Percentiles rank a stretch among this genome's conserved stretches.
These are phyloP conservation scores for Araneus ventricosus DNA, from an alignment of 1,140 invertebrate genomes.

Conservation along the genomic window DNA sequence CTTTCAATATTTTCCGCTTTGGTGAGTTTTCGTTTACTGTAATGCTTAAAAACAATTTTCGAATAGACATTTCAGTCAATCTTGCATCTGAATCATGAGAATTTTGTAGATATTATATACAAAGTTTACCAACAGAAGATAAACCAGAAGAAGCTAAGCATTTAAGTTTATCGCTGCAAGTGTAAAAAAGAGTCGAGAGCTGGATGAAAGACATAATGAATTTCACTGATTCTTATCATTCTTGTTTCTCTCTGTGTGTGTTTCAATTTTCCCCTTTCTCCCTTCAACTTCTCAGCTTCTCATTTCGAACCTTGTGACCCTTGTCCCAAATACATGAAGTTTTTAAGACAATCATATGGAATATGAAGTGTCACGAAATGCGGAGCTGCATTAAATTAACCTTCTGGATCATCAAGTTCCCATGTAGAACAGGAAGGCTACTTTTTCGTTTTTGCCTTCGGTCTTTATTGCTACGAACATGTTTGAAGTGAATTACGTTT, in stretches of 20 bases:
- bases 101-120: not conserved
- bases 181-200: not conserved
- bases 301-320: not conserved
- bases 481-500: too few species aligned
- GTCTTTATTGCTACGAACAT: too few species aligned
- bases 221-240: not conserved
- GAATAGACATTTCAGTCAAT: not conserved
- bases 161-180: not conserved
- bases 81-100: not conserved
- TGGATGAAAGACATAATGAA: not conserved
- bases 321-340: not conserved
- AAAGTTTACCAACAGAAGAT: not conserved
- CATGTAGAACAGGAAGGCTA: not conserved
- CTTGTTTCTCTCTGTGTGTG: not conserved
- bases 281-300: not conserved
- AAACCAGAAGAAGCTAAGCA: not conserved
- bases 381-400: not conserved
- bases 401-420: not conserved
- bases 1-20: too few species aligned
- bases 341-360: not conserved
- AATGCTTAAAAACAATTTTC: not conserved
- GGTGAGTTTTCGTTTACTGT: too few species aligned
- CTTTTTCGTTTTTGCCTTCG: not conserved
- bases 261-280: not conserved
- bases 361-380: not conserved